phyloP scores from a whole-genome alignment of 2,113 vertebrate species.

The Psittacara wagleri region DNA sequence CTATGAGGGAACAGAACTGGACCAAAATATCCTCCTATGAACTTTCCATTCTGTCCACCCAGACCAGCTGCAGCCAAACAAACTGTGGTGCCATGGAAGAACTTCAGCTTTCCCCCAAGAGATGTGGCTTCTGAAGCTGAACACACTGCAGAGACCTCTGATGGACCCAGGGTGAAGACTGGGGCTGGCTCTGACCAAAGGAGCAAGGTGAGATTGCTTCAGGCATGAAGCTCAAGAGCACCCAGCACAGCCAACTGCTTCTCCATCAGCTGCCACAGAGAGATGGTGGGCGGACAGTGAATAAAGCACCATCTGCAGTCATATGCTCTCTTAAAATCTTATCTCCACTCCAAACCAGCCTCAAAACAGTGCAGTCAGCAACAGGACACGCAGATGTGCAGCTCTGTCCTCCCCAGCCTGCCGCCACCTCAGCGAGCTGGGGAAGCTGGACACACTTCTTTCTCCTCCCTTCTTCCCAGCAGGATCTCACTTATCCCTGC shows the following conservation, averaged over 20 bases:
- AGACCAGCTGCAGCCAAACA: neutral
- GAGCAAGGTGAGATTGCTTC: neutral
- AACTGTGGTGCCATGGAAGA: neutral
- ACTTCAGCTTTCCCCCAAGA: fast-evolving
- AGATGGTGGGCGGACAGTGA: neutral
- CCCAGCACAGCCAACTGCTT: neutral
- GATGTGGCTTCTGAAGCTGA: neutral
- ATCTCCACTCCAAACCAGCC: neutral
- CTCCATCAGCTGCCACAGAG: neutral
- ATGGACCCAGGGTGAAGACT: neutral
- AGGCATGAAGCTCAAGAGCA: neutral
- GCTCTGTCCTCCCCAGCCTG: neutral
- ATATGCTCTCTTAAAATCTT: neutral
- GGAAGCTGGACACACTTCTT: neutral
- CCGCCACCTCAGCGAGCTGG: fast-evolving
- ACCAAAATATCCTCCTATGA: neutral
- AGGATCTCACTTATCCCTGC: neutral
- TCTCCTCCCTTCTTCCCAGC: neutral
- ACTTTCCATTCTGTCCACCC: neutral
- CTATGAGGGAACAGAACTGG: neutral
- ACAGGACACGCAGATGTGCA: neutral
- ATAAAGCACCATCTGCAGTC: neutral
- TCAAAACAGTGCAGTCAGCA: neutral
- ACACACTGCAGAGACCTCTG: neutral
- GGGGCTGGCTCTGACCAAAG: neutral